Evolutionary conservation across 2,113 vertebrate genomes (phyloP).

Genomic region (Setophaga petechia): DNA sequence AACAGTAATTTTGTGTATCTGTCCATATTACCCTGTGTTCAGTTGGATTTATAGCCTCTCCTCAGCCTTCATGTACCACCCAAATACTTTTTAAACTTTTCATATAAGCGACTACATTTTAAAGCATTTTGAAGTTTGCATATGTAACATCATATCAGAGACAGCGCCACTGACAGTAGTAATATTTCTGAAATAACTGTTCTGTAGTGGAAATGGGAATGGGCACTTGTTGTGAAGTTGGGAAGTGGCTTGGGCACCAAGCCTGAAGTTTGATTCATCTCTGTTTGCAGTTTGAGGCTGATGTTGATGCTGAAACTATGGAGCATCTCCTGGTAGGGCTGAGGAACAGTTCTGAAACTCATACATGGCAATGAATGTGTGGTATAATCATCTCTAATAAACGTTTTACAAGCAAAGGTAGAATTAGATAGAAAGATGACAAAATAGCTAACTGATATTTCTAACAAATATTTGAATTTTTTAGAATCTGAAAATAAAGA

Average conservation of each 20-base stretch:
- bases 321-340: background rate
- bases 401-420: background rate
- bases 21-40: background rate
- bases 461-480: background rate
- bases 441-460: background rate
- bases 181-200: background rate
- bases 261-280: background rate
- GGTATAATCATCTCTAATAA: background rate
- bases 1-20: background rate
- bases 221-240: background rate
- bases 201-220: background rate
- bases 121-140: background rate
- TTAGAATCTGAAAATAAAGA: conserved; percentile 18
- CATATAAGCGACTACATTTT: background rate
- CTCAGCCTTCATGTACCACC: background rate
- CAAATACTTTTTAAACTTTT: background rate
- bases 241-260: background rate
- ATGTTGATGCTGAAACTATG: background rate
- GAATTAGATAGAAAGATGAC: background rate
- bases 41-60: background rate
- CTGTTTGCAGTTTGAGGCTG: background rate
- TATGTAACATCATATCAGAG: background rate
- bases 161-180: background rate
- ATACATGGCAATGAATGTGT: fast-evolving
- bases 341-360: background rate